A percentile compares a stretch with the other conserved stretches of the same genome.
phyloP scores from a whole-genome alignment of 2,888 invertebrate species.

The Leptogaster cylindrica region DNA sequence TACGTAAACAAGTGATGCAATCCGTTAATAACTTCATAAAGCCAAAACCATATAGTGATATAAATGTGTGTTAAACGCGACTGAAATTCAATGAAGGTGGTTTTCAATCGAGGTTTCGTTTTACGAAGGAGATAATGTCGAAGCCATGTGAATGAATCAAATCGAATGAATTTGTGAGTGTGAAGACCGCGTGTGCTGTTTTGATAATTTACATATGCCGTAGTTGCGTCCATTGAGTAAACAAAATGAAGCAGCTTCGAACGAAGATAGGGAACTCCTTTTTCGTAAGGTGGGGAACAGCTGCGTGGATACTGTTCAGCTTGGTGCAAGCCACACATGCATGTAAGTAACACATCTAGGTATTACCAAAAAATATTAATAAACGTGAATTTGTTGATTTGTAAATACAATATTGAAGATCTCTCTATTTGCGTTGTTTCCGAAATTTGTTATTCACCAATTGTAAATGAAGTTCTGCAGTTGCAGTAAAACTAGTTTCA shows the following conservation, averaged over 20 bases:
- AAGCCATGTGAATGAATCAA: conserved; percentile 17
- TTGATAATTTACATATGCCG: too few relatives aligned
- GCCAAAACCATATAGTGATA: neutral
- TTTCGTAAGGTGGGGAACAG: neutral
- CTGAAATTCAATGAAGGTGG: neutral
- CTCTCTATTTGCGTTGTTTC: too few relatives aligned
- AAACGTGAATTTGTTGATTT: too few relatives aligned
- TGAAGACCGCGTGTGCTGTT: neutral
- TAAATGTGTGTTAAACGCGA: neutral
- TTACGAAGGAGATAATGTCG: neutral
- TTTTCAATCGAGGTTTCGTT: neutral
- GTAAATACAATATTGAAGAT: too few relatives aligned
- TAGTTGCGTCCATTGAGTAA: neutral
- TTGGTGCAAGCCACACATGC: neutral
- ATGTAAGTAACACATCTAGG: too few relatives aligned
- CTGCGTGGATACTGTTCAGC: neutral
- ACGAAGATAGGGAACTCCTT: neutral
- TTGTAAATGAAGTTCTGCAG: too few relatives aligned
- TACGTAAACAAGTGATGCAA: conserved; percentile 34
- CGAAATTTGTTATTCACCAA: too few relatives aligned
- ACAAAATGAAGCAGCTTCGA: conserved; percentile 17
- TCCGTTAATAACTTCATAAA: neutral
- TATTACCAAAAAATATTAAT: too few relatives aligned
- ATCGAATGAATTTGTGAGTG: neutral
- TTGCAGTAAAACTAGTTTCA: too few relatives aligned